phyloP scores from a whole-genome alignment of 2,113 vertebrate genomes.

The Hemibagrus wyckioides region DNA sequence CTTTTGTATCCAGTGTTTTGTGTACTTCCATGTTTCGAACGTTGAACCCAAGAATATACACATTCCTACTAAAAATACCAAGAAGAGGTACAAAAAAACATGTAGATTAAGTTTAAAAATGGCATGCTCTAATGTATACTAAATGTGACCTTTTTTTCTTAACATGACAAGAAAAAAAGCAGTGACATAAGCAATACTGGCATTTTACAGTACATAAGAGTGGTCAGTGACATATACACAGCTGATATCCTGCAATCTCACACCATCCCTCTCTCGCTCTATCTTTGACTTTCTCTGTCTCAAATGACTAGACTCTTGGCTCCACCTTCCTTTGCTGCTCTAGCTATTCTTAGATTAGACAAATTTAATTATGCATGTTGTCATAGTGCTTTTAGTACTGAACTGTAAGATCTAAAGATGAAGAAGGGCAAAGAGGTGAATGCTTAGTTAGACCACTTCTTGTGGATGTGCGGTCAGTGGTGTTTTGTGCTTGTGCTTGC shows the following conservation, averaged over 20 bases:
- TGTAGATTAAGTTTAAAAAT: background rate
- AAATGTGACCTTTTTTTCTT: too few relatives aligned
- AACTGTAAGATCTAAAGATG: conserved; percentile 48
- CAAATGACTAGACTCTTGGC: conserved; percentile 18
- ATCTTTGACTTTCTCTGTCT: background rate
- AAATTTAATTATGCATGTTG: conserved; percentile 59
- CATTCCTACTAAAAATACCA: background rate
- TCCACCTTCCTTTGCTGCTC: conserved; percentile 16
- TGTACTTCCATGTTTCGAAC: background rate
- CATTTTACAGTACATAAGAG: background rate
- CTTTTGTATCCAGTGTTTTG: background rate
- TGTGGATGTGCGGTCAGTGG: conserved; percentile 32
- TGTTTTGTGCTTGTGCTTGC: background rate
- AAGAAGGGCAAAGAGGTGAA: conserved; percentile 34
- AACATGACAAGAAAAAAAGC: background rate
- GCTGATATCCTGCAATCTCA: background rate
- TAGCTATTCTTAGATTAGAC: conserved; percentile 54
- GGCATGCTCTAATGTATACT: background rate
- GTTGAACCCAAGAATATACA: background rate
- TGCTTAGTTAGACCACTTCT: conserved; percentile 6
- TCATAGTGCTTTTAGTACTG: conserved; percentile 52
- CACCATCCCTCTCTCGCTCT: background rate
- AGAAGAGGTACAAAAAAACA: background rate
- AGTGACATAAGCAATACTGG: background rate
- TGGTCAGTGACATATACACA: background rate